Base-by-base conservation (phyloP, 2,888 invertebrate species). In the Apodemia duryi region DNA sequence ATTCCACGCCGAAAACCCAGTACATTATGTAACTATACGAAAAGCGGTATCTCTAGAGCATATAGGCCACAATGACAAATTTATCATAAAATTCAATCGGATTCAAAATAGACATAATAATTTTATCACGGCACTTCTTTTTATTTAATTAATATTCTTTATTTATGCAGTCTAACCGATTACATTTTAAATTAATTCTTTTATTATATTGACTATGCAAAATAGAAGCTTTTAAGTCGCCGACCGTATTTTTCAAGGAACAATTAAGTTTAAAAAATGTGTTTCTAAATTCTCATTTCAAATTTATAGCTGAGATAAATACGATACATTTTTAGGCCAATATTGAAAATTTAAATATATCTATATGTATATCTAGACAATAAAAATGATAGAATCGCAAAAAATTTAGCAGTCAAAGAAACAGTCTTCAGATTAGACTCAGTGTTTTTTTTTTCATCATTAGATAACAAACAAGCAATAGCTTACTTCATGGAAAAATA, bases 111-210 rank as follows among this genome's bases (percentile, higher is more conserved):
- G 49, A 51, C 7, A 51, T 2, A 51, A 51, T 7, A 51, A 6
- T 49, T 49, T 49, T n/a, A 57, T 32, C 57, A 13, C 6, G 32
- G 32, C 5, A 35, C 57, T 4, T 57, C 21, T 32, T 32, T 32
- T 35, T 35, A 32, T 32, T 32, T 57, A 32, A 57, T 60, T 60
- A n/a, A 60, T 32, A 60, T 60, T 57, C 57, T 57, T 35, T 60
- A 60, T 60, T 60, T 35, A 60, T 13, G 35, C 35, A 60, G 32
- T 60, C 32, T 13, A n/a, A 32, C 6, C 35, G 13, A 60, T 60
- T 60, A 32, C 2, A 6, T 32, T 32, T n/a, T 1, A 35, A 60
- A 60, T 60, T 35, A 35, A 60, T 35, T 60, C 57, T n/a, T 60
- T n/a, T 35, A 60, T 11, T 35, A 13, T 29, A 29, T 60, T 32